Percentiles rank a stretch among this genome's conserved stretches.
Conservation (phyloP, 2,113 vertebrate species). For the Aramus guarauna region DNA sequence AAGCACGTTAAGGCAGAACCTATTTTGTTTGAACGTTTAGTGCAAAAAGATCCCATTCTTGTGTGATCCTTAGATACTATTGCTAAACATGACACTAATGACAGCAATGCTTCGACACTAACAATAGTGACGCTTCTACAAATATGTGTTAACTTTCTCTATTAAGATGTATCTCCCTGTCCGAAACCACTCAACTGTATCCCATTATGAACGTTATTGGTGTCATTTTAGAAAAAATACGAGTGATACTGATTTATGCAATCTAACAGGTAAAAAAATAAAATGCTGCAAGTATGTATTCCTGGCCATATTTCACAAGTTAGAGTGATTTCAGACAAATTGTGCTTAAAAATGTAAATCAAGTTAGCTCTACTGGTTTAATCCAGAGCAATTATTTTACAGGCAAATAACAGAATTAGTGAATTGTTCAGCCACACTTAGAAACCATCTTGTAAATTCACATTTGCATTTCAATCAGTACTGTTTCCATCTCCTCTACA, state of each 20-base stretch:
- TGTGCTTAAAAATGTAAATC: not conserved
- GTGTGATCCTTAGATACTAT: not conserved
- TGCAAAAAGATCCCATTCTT: not conserved
- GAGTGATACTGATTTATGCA: not conserved
- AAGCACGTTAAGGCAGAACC: not conserved
- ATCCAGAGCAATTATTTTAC: not conserved
- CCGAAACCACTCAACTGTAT: not conserved
- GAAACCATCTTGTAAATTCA: not conserved
- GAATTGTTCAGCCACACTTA: not conserved
- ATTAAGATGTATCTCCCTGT: not conserved
- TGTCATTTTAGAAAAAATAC: not conserved
- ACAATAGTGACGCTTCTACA: not conserved
- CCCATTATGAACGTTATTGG: not conserved
- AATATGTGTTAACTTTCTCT: not conserved
- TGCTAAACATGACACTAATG: not conserved
- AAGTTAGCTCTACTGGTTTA: not conserved
- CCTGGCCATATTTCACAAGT: not conserved
- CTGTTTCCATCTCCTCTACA: not conserved
- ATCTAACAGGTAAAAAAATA: not conserved
- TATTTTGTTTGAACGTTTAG: not conserved
- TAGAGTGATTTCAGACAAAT: not conserved
- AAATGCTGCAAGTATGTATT: not conserved
- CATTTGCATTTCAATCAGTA: not conserved
- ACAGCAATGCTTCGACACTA: not conserved
- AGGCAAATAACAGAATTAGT: not conserved